Conservation (phyloP, 2,888 invertebrate species). For the Palloptera scutellata region DNA sequence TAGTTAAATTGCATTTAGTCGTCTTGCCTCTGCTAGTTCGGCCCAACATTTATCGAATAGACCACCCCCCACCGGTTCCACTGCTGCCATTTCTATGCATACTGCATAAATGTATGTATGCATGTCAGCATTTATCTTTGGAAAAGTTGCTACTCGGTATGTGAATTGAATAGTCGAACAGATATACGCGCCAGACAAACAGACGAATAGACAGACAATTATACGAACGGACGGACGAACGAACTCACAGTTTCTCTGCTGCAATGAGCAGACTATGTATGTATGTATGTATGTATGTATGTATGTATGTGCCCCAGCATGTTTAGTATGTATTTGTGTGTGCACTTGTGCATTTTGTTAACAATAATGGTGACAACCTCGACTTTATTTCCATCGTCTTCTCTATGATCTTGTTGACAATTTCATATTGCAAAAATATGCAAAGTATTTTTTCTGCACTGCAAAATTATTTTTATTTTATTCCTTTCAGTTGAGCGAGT, state of each 20-base stretch:
- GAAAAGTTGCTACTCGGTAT: slow-evolving; percentile 1
- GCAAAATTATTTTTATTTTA: neutral
- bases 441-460: slow-evolving; percentile 46
- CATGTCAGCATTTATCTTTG: neutral
- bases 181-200: slow-evolving; percentile 10
- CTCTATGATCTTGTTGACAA: slow-evolving; percentile 58
- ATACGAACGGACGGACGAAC: neutral
- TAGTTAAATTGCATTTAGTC: slow-evolving; percentile 51
- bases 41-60: too few relatives aligned
- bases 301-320: slow-evolving; percentile 22
- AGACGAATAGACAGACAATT: neutral
- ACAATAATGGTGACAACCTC: slow-evolving; percentile 54
- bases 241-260: neutral
- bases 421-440: slow-evolving; percentile 54
- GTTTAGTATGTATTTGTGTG: too few relatives aligned
- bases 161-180: neutral
- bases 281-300: slow-evolving; percentile 8
- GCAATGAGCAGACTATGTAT: slow-evolving; percentile 2
- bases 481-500: neutral
- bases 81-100: neutral
- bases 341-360: slow-evolving; percentile 23
- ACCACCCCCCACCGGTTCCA: neutral
- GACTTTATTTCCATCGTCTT: slow-evolving; percentile 47
- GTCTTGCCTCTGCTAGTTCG: neutral
- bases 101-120: neutral